Base-by-base conservation (phyloP, 2,888 invertebrate genomes). In the Trachelus iudaicus region DNA sequence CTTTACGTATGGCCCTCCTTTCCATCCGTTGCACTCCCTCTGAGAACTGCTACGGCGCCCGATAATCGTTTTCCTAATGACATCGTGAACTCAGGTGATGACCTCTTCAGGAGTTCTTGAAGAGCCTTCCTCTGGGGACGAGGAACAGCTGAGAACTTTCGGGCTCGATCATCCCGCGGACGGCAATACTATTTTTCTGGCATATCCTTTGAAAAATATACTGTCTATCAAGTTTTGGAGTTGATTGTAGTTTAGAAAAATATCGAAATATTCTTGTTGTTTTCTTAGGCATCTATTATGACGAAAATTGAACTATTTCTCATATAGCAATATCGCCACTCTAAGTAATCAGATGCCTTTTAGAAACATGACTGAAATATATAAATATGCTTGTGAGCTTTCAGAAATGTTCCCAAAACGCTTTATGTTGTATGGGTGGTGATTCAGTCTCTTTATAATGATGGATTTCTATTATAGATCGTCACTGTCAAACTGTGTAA, bases 41-140 rank as follows among this genome's bases (percentile, higher is more conserved):
- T 83, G 73, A 89, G 85, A 56, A 85, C 84, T 69, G 86, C 85
- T 71, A 85, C 83, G 68, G 86, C 86, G 73, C 85, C 87, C 69
- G 86, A 85, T 81, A 89, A 81, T 80, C 87, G 85, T 81, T 87
- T 83, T 37, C 82, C 82, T 75, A 87, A 80, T 81, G 88, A 87
- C 89, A 88, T 88, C 34, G 75, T 82, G 79, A 78, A 78, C 73
- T 79, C 78, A 78, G 76, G 73, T 76, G 79, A 73, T 37, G 34
- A 75, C 69, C 76, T 69, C 74, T 75, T 79, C 81, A 76, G 77
- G 74, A 76, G 76, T 79, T 73, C 76, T 75, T 37, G 40, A 69
- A 73, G 73, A 69, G 69, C 73, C 31, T 79, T 69, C 31, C 71
- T 73, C 71, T 69, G 71, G 74, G 34, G 13, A 69, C 73, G 68